These are phyloP conservation scores for Bradypodion ventrale DNA, from an alignment of 2,797 vertebrate genomes.

Conservation along the genomic window DNA sequence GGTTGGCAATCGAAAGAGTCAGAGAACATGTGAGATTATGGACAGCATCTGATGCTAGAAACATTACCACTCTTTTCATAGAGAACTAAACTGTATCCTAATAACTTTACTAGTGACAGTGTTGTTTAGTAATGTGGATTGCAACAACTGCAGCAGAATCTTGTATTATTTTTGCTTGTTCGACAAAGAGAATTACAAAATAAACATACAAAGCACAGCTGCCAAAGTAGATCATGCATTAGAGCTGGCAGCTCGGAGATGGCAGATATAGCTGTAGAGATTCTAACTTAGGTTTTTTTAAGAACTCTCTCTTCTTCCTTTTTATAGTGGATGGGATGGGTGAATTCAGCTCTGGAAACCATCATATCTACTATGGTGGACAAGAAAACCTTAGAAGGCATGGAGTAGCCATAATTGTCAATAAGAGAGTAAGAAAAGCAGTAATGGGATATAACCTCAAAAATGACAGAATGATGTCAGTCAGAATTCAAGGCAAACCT, in stretches of 20 bases:
- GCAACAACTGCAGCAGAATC: slow-evolving; percentile 25
- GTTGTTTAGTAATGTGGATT: slow-evolving; percentile 1
- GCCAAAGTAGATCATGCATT: slow-evolving; percentile 47
- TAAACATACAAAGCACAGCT: slow-evolving; percentile 40
- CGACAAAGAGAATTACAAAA: slow-evolving; percentile 51
- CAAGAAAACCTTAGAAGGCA: too few relatives aligned
- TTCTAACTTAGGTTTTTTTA: neutral
- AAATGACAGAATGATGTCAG: too few relatives aligned
- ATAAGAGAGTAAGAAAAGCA: too few relatives aligned
- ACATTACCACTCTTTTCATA: neutral
- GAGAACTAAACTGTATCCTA: neutral
- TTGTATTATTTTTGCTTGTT: slow-evolving; percentile 47
- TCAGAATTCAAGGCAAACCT: too few relatives aligned
- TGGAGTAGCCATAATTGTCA: too few relatives aligned
- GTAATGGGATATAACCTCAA: too few relatives aligned
- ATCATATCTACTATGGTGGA: too few relatives aligned
- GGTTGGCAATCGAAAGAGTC: neutral
- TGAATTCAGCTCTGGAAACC: too few relatives aligned
- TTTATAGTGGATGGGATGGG: too few relatives aligned
- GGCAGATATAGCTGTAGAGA: neutral
- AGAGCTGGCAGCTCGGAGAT: neutral
- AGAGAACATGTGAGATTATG: neutral
- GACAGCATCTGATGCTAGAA: neutral
- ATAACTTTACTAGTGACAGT: neutral
- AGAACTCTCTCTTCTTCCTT: too few relatives aligned